Percentiles rank a stretch among this genome's conserved stretches.
phyloP scores from a whole-genome alignment of 2,113 vertebrate species.

The Otolemur garnettii region DNA sequence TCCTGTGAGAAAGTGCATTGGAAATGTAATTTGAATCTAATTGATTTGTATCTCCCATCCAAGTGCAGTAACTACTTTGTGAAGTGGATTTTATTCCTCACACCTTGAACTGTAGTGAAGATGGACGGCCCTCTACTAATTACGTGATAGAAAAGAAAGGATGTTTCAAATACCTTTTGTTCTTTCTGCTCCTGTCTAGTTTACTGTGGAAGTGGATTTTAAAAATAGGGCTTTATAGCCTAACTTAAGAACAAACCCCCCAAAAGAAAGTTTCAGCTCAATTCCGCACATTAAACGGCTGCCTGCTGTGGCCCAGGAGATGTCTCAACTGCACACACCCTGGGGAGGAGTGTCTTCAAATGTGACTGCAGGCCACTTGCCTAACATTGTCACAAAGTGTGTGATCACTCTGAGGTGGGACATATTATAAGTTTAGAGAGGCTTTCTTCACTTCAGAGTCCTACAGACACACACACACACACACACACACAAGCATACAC shows the following conservation, averaged over 20 bases:
- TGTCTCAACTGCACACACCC: accelerated
- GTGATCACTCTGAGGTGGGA: not conserved
- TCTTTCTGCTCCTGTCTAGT: not conserved
- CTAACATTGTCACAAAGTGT: not conserved
- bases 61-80: not conserved
- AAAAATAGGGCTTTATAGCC: not conserved
- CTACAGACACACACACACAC: not conserved
- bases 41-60: not conserved
- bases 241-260: not conserved
- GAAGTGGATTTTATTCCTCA: not conserved
- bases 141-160: not conserved
- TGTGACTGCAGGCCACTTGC: accelerated
- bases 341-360: not conserved
- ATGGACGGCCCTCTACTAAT: not conserved
- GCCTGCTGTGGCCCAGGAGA: accelerated
- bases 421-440: not conserved
- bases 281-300: not conserved
- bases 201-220: not conserved
- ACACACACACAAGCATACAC: not conserved
- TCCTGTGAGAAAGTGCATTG: not conserved
- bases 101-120: not conserved
- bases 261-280: not conserved
- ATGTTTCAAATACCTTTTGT: not conserved
- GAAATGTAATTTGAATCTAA: not conserved
- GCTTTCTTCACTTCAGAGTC: not conserved